Percentiles rank a stretch among this genome's conserved stretches.
Conservation (phyloP, 2,797 vertebrate genomes). For the Limosa lapponica region DNA sequence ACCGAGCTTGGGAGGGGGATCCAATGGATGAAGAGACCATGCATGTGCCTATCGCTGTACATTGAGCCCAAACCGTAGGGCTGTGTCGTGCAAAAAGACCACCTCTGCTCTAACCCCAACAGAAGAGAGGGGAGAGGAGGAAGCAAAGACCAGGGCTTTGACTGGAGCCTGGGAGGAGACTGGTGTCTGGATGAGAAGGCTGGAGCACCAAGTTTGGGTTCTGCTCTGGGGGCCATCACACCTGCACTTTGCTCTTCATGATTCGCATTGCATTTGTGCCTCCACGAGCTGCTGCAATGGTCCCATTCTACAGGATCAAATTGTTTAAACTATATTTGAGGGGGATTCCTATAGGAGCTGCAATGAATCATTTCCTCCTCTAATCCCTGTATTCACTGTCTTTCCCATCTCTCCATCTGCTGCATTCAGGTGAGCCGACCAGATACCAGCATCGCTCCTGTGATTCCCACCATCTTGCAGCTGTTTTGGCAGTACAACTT, state of each 20-base stretch:
- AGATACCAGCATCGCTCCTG: fast-evolving
- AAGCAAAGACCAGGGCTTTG: background rate
- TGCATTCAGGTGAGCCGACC: background rate
- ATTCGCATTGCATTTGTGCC: background rate
- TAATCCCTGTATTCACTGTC: background rate
- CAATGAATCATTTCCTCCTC: background rate
- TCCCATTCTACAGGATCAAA: background rate
- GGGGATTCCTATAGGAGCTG: background rate
- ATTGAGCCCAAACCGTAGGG: fast-evolving
- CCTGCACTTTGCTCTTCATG: background rate
- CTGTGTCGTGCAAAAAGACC: fast-evolving
- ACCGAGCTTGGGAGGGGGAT: background rate
- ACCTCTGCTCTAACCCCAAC: background rate
- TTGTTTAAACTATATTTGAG: background rate
- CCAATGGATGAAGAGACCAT: background rate
- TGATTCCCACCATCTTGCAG: background rate
- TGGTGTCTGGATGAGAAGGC: background rate
- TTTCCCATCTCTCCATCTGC: background rate
- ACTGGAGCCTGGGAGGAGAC: background rate
- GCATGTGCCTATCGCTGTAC: fast-evolving
- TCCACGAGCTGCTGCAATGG: fast-evolving
- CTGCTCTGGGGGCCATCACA: background rate
- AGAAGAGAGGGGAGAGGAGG: background rate
- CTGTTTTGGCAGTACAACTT: background rate
- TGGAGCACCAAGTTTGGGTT: fast-evolving